phyloP scores from a whole-genome alignment of 1,140 invertebrate species.

The Streblospio benedicti region DNA sequence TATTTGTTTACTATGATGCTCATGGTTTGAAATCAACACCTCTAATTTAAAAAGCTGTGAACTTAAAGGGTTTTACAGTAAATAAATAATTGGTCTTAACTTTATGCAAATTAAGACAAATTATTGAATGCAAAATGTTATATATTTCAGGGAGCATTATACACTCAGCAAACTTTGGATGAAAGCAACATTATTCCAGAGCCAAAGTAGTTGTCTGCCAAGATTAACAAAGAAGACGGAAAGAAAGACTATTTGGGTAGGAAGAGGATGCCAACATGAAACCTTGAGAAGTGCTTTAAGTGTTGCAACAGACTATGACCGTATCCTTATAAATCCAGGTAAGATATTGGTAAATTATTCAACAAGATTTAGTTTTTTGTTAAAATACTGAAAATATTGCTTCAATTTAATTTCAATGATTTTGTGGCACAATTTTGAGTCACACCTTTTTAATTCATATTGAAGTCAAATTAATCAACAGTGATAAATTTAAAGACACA shows the following conservation, averaged over 20 bases:
- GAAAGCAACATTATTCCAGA: too few species aligned
- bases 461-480: background rate
- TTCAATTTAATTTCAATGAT: background rate
- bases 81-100: too few species aligned
- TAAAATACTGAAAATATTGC: background rate
- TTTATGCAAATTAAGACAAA: too few species aligned
- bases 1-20: too few species aligned
- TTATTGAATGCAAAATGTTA: too few species aligned
- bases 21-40: too few species aligned
- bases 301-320: slow-evolving; percentile 33
- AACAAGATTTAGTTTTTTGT: background rate
- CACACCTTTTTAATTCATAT: background rate
- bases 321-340: slow-evolving; percentile 32
- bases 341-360: background rate
- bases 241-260: slow-evolving; percentile 30
- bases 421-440: background rate
- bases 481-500: background rate
- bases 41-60: too few species aligned
- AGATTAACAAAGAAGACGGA: background rate
- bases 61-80: too few species aligned
- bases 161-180: too few species aligned
- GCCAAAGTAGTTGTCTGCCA: background rate
- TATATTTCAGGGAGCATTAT: too few species aligned
- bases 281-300: slow-evolving; percentile 31
- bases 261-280: slow-evolving; percentile 28